These are phyloP conservation scores for Grallaria varia DNA, from an alignment of 2,113 vertebrate genomes.

Conservation along the genomic window DNA sequence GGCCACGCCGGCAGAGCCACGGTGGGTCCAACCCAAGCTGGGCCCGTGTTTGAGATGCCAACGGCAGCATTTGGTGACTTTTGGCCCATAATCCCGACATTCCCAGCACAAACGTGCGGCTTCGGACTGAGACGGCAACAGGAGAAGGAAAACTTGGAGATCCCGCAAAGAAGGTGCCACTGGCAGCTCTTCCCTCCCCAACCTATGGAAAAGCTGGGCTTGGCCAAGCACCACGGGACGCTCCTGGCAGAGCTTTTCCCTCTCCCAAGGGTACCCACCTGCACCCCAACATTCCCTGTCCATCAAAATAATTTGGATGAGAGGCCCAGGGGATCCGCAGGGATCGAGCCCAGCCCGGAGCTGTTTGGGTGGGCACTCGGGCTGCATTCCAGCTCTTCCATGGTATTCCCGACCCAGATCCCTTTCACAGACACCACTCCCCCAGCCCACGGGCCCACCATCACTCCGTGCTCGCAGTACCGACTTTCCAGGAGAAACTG, in stretches of 20 bases:
- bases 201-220: too few species aligned
- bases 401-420: background rate
- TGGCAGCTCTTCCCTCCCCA: too few species aligned
- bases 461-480: background rate
- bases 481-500: background rate
- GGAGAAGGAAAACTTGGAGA: too few species aligned
- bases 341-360: background rate
- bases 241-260: too few species aligned
- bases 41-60: background rate
- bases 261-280: too few species aligned
- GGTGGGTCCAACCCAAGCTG: background rate
- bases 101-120: too few species aligned
- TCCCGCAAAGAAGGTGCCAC: too few species aligned
- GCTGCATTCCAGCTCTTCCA: background rate
- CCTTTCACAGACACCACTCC: background rate
- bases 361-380: too few species aligned
- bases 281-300: background rate
- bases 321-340: background rate
- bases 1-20: background rate
- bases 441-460: background rate
- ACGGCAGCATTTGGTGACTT: too few species aligned
- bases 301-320: background rate
- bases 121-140: too few species aligned
- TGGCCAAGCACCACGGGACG: too few species aligned
- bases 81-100: background rate